These are phyloP conservation scores for Bibio marci DNA, from an alignment of 2,888 invertebrate species.

Conservation along the genomic window DNA sequence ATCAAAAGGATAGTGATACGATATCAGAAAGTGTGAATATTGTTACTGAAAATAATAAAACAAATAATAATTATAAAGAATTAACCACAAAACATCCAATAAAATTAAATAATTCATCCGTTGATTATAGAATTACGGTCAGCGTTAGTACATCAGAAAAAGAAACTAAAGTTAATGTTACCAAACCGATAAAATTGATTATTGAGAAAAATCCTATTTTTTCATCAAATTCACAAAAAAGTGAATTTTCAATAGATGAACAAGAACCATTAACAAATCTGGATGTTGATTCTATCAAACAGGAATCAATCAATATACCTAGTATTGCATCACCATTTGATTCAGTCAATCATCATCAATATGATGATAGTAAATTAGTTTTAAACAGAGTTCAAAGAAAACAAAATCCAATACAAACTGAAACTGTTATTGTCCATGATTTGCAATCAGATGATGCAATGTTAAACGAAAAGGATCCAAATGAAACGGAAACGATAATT, in stretches of 20 bases:
- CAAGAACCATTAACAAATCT: constrained; percentile 33
- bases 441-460: constrained; percentile 33
- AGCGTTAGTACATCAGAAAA: constrained; percentile 30
- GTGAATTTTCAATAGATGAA: constrained; percentile 40
- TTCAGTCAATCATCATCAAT: too few relatives aligned
- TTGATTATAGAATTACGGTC: constrained; percentile 35
- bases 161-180: constrained; percentile 13
- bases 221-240: constrained; percentile 35
- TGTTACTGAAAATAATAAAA: background rate
- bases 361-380: constrained; percentile 35
- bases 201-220: constrained; percentile 13
- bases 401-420: constrained; percentile 30
- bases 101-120: too few relatives aligned
- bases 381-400: constrained; percentile 24
- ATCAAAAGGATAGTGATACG: constrained; percentile 17
- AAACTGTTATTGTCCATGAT: constrained; percentile 34
- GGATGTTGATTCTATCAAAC: constrained; percentile 8
- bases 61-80: background rate
- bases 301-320: constrained; percentile 22
- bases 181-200: constrained; percentile 9
- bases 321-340: constrained; percentile 28
- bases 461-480: constrained; percentile 25
- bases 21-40: constrained; percentile 7
- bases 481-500: too few relatives aligned
- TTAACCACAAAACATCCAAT: constrained; percentile 9